Percentiles rank a stretch among this genome's conserved stretches.
Conservation (phyloP, 2,888 invertebrate genomes). For the Leptinotarsa peninsularis region DNA sequence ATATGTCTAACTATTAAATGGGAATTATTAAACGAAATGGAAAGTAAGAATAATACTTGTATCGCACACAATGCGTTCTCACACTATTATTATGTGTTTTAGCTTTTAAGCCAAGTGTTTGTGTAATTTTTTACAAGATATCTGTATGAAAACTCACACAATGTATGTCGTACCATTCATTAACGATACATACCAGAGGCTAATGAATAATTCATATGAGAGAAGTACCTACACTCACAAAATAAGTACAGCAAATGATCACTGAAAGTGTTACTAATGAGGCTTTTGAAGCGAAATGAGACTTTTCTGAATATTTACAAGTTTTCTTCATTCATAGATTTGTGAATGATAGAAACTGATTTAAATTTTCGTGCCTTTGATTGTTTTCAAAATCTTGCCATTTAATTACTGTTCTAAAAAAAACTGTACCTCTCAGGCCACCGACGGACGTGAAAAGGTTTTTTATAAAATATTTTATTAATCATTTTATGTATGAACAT, state of each 20-base stretch:
- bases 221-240: background rate
- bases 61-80: slow-evolving; percentile 36
- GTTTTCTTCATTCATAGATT: too few species aligned
- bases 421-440: too few species aligned
- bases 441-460: too few species aligned
- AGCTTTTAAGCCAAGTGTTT: slow-evolving; percentile 32
- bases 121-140: slow-evolving; percentile 26
- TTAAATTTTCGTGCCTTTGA: too few species aligned
- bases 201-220: slow-evolving; percentile 1
- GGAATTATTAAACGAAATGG: slow-evolving; percentile 35
- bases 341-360: too few species aligned
- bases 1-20: slow-evolving; percentile 30
- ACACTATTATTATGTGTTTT: slow-evolving; percentile 40
- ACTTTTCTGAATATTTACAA: background rate
- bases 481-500: too few species aligned
- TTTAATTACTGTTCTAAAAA: too few species aligned
- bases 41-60: slow-evolving; percentile 36
- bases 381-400: too few species aligned
- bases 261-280: background rate
- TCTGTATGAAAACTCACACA: slow-evolving; percentile 22
- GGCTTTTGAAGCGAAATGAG: background rate
- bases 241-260: background rate
- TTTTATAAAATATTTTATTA: too few species aligned
- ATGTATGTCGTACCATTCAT: slow-evolving; percentile 25
- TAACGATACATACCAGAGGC: background rate